Evolutionary conservation across 2,888 invertebrate genomes (phyloP).

Genomic region (Drosophila mulleri): DNA sequence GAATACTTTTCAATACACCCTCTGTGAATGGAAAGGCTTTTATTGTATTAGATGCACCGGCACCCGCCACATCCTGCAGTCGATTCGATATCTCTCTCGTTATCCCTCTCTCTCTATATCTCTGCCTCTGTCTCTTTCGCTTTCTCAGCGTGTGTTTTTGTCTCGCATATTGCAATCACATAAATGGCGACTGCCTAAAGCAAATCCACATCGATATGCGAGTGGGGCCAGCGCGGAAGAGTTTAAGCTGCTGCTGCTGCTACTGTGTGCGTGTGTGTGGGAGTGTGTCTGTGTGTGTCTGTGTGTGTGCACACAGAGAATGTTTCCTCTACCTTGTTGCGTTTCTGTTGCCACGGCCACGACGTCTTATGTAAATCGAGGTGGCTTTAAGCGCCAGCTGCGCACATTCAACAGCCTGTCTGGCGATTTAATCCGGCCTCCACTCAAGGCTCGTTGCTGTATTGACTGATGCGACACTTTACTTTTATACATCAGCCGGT

Average conservation of each 20-base stretch:
- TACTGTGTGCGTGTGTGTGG: background rate
- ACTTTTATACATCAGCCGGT: constrained; percentile 32
- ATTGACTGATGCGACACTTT: constrained; percentile 56
- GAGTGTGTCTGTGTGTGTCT: too few relatives aligned
- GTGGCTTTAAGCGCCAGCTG: constrained; percentile 53
- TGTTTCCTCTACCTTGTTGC: constrained; percentile 42
- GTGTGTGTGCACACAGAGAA: background rate
- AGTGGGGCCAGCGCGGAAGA: background rate
- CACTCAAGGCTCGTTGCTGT: constrained; percentile 13
- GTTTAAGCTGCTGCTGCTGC: constrained; percentile 1
- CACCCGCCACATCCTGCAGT: background rate
- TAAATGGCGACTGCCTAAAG: constrained; percentile 64
- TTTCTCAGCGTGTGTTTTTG: constrained; percentile 1
- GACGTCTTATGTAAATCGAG: constrained; percentile 55
- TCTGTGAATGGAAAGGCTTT: constrained; percentile 10
- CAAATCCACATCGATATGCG: constrained; percentile 42
- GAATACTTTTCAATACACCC: constrained; percentile 19
- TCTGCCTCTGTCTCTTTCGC: background rate
- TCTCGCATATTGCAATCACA: constrained; percentile 57
- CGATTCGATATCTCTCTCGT: background rate
- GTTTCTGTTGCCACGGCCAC: constrained; percentile 19
- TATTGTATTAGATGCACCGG: constrained; percentile 39
- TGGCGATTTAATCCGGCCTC: constrained; percentile 12
- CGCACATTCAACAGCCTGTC: constrained; percentile 40
- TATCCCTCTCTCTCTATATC: background rate